Evolutionary conservation across 2,113 vertebrate genomes (phyloP).

Genomic region (Podarcis raffonei): DNA sequence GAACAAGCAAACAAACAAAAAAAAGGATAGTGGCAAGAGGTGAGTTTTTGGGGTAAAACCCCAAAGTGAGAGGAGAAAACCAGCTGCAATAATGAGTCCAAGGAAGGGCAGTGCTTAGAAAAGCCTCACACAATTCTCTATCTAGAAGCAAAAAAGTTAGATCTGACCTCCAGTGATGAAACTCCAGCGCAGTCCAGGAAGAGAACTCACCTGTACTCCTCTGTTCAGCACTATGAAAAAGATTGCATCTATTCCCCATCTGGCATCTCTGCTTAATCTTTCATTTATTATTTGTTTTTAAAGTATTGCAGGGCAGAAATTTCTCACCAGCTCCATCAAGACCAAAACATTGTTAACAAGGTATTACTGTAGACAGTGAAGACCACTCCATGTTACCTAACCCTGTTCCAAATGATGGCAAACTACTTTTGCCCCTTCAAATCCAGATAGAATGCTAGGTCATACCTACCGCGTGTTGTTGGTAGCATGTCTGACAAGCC

Average conservation of each 20-base stretch:
- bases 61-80: not conserved
- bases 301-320: not conserved
- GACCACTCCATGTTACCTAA: not conserved
- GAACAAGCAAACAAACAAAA: slow-evolving; percentile 18
- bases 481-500: slow-evolving; percentile 99
- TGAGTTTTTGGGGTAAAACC: not conserved
- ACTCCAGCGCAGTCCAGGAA: not conserved
- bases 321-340: not conserved
- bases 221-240: not conserved
- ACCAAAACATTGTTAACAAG: slow-evolving; percentile 44
- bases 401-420: not conserved
- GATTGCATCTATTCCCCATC: not conserved
- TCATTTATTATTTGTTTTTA: not conserved
- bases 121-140: slow-evolving; percentile 45
- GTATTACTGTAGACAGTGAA: not conserved
- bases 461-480: slow-evolving; percentile 88
- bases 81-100: rapidly evolving
- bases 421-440: not conserved
- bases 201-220: not conserved
- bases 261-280: not conserved
- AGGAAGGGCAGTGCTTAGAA: slow-evolving; percentile 16
- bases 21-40: not conserved
- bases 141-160: not conserved
- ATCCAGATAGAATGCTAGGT: not conserved
- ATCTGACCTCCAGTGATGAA: not conserved